Conservation (phyloP, 2,888 invertebrate genomes). For the Cephus sareptanus region DNA sequence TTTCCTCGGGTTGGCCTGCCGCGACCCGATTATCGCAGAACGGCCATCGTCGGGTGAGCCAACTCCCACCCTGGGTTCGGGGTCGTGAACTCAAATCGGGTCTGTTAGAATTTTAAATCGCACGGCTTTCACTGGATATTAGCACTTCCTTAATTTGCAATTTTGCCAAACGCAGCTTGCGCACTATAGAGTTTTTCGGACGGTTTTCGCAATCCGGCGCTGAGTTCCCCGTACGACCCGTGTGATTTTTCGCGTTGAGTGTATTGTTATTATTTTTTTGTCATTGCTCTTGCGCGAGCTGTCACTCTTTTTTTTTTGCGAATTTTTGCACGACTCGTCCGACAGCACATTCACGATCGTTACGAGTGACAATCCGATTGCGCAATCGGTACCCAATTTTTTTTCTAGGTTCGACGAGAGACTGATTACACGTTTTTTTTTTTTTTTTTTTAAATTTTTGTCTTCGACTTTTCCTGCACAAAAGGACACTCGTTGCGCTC, state of each 20-base stretch:
- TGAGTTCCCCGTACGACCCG: neutral
- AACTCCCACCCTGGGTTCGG: neutral
- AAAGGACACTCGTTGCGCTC: neutral
- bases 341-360: neutral
- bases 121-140: neutral
- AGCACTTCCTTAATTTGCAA: conserved; percentile 5
- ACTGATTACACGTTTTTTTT: too few relatives aligned
- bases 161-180: neutral
- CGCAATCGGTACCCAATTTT: neutral
- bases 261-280: neutral
- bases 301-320: neutral
- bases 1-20: neutral
- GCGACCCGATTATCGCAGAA: neutral
- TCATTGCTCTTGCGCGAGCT: neutral
- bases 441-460: too few relatives aligned
- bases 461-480: neutral
- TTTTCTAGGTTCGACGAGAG: too few relatives aligned
- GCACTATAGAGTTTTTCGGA: neutral
- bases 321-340: neutral
- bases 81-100: conserved; percentile 35
- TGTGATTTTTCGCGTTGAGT: neutral
- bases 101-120: conserved; percentile 27
- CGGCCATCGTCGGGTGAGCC: neutral
- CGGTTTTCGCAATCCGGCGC: neutral
- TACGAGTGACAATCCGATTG: neutral